Evolutionary conservation across 2,797 vertebrate species (phyloP).

Genomic region (Lutra lutra): DNA sequence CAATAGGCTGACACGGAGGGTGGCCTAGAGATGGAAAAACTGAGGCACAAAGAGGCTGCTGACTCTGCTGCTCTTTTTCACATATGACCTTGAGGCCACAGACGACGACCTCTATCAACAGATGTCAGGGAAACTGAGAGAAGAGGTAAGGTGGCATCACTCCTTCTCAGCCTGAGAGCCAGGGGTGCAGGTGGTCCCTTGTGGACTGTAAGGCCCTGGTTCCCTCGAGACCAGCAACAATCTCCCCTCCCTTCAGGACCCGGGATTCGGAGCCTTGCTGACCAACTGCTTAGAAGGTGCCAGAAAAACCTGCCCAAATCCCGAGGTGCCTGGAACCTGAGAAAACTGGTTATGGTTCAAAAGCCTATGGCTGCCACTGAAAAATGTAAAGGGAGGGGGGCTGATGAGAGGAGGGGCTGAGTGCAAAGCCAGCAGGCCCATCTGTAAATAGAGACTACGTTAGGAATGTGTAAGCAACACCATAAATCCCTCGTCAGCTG

Average conservation of each 20-base stretch:
- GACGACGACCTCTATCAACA: neutral
- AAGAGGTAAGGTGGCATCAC: neutral
- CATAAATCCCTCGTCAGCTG: neutral
- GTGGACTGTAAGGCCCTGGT: neutral
- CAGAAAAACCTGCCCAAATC: neutral
- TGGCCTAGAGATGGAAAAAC: neutral
- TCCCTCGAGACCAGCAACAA: neutral
- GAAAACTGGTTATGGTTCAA: neutral
- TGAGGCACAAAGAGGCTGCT: neutral
- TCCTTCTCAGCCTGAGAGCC: neutral
- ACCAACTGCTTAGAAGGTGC: neutral
- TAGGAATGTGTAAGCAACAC: neutral
- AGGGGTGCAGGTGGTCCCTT: neutral
- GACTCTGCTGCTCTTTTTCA: neutral
- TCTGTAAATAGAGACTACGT: neutral
- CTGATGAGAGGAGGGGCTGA: accelerated
- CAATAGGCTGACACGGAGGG: accelerated
- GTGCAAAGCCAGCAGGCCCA: neutral
- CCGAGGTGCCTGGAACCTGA: neutral
- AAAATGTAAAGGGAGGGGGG: neutral
- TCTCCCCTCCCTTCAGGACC: neutral
- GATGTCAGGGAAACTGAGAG: neutral
- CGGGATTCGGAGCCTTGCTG: neutral
- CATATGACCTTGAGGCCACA: neutral
- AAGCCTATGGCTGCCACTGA: neutral